A percentile compares a stretch with the other conserved stretches of the same genome.
Evolutionary conservation across 2,888 invertebrate genomes (phyloP).

Genomic region (Leptinotarsa haldemani): DNA sequence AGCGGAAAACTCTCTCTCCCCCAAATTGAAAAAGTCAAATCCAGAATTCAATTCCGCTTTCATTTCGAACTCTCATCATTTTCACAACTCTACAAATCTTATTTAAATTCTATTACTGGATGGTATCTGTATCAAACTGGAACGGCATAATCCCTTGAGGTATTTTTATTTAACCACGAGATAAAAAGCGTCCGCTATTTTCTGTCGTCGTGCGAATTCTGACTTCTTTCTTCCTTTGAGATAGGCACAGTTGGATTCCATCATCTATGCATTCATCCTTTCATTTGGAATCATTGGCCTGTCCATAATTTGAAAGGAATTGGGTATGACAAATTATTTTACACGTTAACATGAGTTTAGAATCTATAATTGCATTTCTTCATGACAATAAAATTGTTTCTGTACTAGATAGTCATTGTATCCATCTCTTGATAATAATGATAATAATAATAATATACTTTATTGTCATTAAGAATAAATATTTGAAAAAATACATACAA

Average conservation of each 20-base stretch:
- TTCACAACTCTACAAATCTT: conserved; percentile 9
- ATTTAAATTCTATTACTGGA: conserved; percentile 14
- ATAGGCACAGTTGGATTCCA: not conserved
- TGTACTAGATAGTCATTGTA: no score
- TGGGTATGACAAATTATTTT: not conserved
- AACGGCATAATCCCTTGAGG: not conserved
- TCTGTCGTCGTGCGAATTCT: conserved; percentile 1
- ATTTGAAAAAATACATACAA: no score
- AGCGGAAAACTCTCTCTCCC: not conserved
- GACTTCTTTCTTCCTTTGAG: conserved; percentile 2
- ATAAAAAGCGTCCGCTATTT: not conserved
- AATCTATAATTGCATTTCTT: no score
- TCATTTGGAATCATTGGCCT: not conserved
- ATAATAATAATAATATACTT: no score
- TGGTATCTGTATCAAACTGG: conserved; percentile 11
- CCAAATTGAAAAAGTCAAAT: conserved; percentile 10
- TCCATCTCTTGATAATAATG: no score
- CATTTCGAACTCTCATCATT: conserved; percentile 7
- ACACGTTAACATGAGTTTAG: no score
- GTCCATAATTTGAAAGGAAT: not conserved
- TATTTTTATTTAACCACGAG: conserved; percentile 8
- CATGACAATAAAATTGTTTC: no score
- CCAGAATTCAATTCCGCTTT: conserved; percentile 12
- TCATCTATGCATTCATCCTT: not conserved
- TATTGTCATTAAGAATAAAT: no score